A percentile compares a stretch with the other conserved stretches of the same genome.
phyloP scores from a whole-genome alignment of 2,113 vertebrate genomes.

The Noctilio leporinus region DNA sequence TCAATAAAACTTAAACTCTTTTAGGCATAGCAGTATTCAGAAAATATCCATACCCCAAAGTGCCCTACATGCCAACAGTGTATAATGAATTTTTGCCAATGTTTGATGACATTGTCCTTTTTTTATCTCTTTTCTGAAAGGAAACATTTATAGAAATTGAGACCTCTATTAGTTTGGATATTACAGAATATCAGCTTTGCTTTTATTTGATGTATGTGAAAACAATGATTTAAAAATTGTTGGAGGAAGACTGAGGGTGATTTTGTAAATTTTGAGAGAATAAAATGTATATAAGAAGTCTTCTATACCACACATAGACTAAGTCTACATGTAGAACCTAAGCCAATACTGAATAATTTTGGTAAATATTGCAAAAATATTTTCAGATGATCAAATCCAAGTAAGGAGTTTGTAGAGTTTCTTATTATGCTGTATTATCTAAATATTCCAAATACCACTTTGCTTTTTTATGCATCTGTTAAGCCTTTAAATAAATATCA shows the following conservation, averaged over 20 bases:
- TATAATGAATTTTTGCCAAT: background rate
- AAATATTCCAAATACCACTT: background rate
- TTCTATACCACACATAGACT: background rate
- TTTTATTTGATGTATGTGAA: slow-evolving; percentile 41
- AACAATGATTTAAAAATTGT: slow-evolving; percentile 21
- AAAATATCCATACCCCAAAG: background rate
- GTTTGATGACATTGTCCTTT: slow-evolving; percentile 19
- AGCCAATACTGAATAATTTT: slow-evolving; percentile 5
- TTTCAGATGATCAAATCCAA: background rate
- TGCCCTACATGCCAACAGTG: background rate
- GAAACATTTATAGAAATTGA: slow-evolving; percentile 30
- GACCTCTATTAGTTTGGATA: background rate
- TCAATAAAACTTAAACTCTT: background rate
- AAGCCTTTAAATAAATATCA: background rate
- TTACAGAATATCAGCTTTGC: background rate
- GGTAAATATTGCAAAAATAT: slow-evolving; percentile 10
- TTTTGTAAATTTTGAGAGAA: slow-evolving; percentile 16
- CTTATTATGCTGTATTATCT: background rate
- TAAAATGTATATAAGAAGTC: background rate
- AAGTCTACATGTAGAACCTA: background rate
- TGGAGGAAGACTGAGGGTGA: background rate
- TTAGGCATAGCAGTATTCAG: background rate
- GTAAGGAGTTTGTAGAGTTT: background rate
- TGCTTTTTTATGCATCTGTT: background rate
- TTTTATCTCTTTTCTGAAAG: background rate